These are phyloP conservation scores for Philaenus spumarius DNA, from an alignment of 1,140 invertebrate genomes.

Conservation along the genomic window DNA sequence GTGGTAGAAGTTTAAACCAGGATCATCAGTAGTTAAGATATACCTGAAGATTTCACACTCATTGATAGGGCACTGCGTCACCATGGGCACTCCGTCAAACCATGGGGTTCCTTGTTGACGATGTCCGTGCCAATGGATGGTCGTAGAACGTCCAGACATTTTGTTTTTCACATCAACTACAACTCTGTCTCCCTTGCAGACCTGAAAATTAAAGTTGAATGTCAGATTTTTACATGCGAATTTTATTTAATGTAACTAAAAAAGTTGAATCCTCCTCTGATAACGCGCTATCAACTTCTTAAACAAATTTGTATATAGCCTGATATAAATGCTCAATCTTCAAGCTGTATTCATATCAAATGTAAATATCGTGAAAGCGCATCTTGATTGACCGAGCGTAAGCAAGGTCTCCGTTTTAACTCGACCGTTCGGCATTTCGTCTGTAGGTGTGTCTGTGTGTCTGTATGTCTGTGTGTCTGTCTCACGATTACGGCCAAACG, in stretches of 20 bases:
- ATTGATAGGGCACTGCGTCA: slow-evolving; percentile 53
- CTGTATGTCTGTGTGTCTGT: too few species aligned
- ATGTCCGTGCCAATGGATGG: slow-evolving; percentile 42
- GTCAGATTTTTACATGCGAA: background rate
- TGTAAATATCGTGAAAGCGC: too few species aligned
- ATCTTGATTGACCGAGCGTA: too few species aligned
- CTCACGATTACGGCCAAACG: too few species aligned
- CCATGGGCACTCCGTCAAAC: slow-evolving; percentile 54
- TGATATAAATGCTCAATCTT: background rate
- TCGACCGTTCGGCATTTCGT: too few species aligned
- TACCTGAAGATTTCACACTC: slow-evolving; percentile 48
- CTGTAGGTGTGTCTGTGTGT: too few species aligned
- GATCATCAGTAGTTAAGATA: slow-evolving; percentile 42
- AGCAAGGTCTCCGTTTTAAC: too few species aligned
- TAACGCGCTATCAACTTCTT: background rate
- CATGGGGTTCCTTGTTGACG: slow-evolving; percentile 35
- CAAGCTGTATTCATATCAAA: background rate
- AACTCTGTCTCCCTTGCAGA: slow-evolving; percentile 32
- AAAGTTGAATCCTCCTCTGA: background rate
- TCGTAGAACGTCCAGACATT: slow-evolving; percentile 27
- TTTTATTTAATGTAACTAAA: background rate
- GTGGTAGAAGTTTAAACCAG: slow-evolving; percentile 53
- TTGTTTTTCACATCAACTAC: slow-evolving; percentile 44
- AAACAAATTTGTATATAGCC: background rate
- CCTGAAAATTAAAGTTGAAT: slow-evolving; percentile 19